These are phyloP conservation scores for Mastomys natalensis DNA, from an alignment of 2,113 vertebrate genomes.

Conservation along the genomic window DNA sequence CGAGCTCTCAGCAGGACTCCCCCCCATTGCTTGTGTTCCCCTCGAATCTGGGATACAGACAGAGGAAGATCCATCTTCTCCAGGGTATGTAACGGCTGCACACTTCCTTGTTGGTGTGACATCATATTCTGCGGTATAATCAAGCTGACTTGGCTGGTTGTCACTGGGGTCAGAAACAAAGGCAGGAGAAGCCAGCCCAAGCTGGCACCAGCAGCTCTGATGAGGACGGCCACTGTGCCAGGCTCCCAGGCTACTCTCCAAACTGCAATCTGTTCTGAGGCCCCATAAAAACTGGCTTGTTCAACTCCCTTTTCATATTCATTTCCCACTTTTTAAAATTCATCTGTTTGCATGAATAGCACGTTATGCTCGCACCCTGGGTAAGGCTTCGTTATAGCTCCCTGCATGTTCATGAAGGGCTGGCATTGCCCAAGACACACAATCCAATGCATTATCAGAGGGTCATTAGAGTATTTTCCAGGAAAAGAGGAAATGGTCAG, in stretches of 20 bases:
- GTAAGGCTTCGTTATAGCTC: background rate
- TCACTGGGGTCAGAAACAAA: background rate
- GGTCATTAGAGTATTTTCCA: conserved; percentile 71
- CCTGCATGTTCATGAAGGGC: background rate
- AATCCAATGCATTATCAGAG: conserved; percentile 65
- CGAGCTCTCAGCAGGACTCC: background rate
- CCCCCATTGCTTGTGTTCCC: background rate
- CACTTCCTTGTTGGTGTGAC: no score
- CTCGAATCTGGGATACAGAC: background rate
- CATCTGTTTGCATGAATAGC: conserved; percentile 63
- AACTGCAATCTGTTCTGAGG: background rate
- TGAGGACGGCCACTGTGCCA: background rate
- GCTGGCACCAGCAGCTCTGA: accelerated
- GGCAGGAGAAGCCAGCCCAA: background rate
- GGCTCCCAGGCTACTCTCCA: background rate
- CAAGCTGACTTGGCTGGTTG: no score
- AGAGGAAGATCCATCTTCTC: background rate
- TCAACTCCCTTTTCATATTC: conserved; percentile 35
- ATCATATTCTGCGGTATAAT: background rate
- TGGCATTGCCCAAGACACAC: conserved; percentile 21
- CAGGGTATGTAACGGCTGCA: background rate
- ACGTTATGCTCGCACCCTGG: conserved; percentile 50
- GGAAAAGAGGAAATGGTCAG: conserved; percentile 75
- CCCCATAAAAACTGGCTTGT: conserved; percentile 56
- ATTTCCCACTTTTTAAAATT: background rate